Conservation (phyloP, 2,113 vertebrate genomes). For the Tiliqua scincoides region DNA sequence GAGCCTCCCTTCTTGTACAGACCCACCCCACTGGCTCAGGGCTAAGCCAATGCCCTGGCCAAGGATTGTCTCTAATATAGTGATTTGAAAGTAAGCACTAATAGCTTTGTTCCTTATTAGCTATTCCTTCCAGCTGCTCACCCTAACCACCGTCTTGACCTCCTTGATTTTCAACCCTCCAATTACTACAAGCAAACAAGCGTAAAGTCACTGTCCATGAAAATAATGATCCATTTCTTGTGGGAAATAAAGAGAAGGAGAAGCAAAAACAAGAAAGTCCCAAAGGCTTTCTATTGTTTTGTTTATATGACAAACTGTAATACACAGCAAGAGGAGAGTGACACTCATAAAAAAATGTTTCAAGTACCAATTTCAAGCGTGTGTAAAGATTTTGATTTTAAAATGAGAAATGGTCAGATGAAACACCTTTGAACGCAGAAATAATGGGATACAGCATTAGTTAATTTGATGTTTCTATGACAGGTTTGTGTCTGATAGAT, state of each 20-base stretch:
- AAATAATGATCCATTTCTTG: constrained; percentile 10
- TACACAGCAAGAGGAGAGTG: not conserved
- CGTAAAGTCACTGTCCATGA: not conserved
- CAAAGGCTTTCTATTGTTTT: not conserved
- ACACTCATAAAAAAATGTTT: not conserved
- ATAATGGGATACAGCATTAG: not conserved
- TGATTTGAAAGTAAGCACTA: not conserved
- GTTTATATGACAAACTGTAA: not conserved
- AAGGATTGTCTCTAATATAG: not conserved
- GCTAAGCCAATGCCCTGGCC: too few species aligned
- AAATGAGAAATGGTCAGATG: not conserved
- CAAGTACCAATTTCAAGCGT: not conserved
- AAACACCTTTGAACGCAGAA: not conserved
- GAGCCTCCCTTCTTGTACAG: too few species aligned
- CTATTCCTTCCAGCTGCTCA: not conserved
- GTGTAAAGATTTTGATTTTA: not conserved
- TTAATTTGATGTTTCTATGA: not conserved
- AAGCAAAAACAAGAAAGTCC: not conserved
- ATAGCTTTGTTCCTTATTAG: not conserved
- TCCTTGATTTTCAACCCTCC: not conserved
- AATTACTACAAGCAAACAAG: not conserved
- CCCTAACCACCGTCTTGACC: not conserved
- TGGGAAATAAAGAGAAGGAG: not conserved
- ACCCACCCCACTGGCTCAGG: too few species aligned
- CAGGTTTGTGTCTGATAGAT: not conserved